Base-by-base conservation (phyloP, 2,888 invertebrate species). In the Colostygia pectinataria region DNA sequence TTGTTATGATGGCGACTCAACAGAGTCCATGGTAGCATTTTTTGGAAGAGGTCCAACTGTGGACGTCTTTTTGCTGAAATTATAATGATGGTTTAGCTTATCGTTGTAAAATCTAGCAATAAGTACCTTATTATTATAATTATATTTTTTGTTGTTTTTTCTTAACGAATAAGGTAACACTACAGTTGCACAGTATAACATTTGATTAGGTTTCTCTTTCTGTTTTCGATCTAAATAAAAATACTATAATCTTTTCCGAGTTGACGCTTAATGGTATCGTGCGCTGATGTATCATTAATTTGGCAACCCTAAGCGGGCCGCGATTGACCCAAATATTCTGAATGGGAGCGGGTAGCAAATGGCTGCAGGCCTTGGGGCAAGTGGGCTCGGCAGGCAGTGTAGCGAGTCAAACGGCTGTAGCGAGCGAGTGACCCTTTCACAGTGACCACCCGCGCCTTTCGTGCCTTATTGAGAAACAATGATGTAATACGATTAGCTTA, bases 241-340 rank as follows among this genome's bases (percentile, higher is more conserved):
- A n/a, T n/a, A n/a, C 9, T n/a, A 2, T 6, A 33, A 33, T 12
- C 3, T 12, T 25, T 15, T 25, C 18, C 0, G 15, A 32, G 10
- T n/a, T 14, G 23, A 10, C 14, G 6, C 14, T 23, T 14, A 29
- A 24, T 15, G n/a, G 25, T 42, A 42, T 42, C 13, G 13, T 32
- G 25, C 25, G 15, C 2, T 36, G 14, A 24, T 37, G 14, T 39
- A 24, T 36, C 14, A 41, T 31, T 47, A 45, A 45, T 37, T 41
- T 52, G 41, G 33, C 42, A 52, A 46, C 52, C 52, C 53, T 57
- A 56, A 61, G 58, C 61, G 59, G 49, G 56, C 48, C 55, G 67
- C 68, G 70, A 77, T 74, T 79, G 82, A 81, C 80, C 80, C 65
- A 76, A 75, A 80, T 80, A 64, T 61, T 59, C 49, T 68, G 67